Base-by-base conservation (phyloP, 2,888 invertebrate species). In the Vanessa cardui region DNA sequence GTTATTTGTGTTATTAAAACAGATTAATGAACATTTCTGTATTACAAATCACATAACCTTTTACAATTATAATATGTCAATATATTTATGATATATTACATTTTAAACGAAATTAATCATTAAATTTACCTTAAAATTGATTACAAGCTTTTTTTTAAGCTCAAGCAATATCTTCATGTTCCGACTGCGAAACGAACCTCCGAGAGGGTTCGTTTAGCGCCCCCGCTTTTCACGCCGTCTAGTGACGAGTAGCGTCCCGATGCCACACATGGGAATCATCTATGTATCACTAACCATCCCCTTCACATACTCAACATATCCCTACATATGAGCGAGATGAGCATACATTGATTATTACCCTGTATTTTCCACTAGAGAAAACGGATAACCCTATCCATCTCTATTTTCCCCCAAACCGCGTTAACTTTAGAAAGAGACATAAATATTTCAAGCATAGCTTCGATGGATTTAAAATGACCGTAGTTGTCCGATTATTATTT, bases 271-370 rank as follows among this genome's bases (percentile, higher is more conserved):
- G 9, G 77, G 72, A 70, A 73, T 77, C 73, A 73, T 74, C 64
- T 76, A 80, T 78, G 77, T 74, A 72, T 76, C 68, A 72, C 74
- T 76, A 80, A 85, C 89, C 85, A 83, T 91, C 90, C 88, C 89
- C 89, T 85, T 90, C 87, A 81, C 82, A 77, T 82, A 81, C 80
- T 85, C 83, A 83, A 87, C 87, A 83, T 84, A 83, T 78, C 78
- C 86, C 82, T 89, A 92, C 88, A 90, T 84, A 87, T 83, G 91
- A 92, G 85, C 77, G 90, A 85, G 92, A 92, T 85, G 82, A 86
- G 79, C 85, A 79, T 88, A 89, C 75, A 86, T 86, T 79, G 84
- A 83, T 82, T 85, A 85, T 85, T 82, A 85, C 77, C 77, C 72
- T 75, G 82, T 78, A 54, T 66, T 92, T 91, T 89, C 78, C 88